phyloP scores from a whole-genome alignment of 2,797 vertebrate species.

The Pempheris klunzingeri region DNA sequence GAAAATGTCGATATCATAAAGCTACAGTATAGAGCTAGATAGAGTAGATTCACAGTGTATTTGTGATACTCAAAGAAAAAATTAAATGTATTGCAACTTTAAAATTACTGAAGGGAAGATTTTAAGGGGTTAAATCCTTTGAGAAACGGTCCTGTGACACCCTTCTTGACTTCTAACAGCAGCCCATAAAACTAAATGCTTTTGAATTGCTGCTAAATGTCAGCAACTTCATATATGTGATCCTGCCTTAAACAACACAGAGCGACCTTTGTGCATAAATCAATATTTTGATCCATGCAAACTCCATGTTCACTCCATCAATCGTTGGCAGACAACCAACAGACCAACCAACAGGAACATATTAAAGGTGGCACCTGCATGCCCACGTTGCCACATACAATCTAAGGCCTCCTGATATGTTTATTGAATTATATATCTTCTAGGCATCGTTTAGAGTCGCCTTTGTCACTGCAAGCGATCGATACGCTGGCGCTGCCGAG shows the following conservation, averaged over 20 bases:
- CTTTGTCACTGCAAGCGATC: conserved; percentile 76
- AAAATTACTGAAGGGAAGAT: background rate
- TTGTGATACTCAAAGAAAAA: background rate
- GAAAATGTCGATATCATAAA: background rate
- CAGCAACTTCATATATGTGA: conserved; percentile 9
- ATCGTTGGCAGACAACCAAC: conserved; percentile 1
- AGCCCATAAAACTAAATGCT: background rate
- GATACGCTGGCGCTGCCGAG: conserved; percentile 74
- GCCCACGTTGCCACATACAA: conserved; percentile 58
- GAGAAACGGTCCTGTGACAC: background rate
- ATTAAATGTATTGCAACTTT: background rate
- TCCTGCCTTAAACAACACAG: conserved; percentile 3
- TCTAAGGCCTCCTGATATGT: conserved; percentile 67
- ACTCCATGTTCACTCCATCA: conserved; percentile 41
- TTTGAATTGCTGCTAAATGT: conserved; percentile 8
- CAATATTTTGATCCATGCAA: conserved; percentile 25
- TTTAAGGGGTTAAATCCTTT: background rate
- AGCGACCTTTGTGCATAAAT: conserved; percentile 11
- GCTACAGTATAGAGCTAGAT: background rate
- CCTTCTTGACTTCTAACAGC: background rate
- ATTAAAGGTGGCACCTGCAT: conserved; percentile 55
- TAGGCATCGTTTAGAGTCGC: conserved; percentile 63
- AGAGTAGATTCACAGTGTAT: background rate
- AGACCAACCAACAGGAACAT: conserved; percentile 19
- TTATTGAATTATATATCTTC: conserved; percentile 81